A percentile compares a stretch with the other conserved stretches of the same genome.
Evolutionary conservation across 1,140 invertebrate genomes (phyloP).

Genomic region (Coenobita brevimanus): DNA sequence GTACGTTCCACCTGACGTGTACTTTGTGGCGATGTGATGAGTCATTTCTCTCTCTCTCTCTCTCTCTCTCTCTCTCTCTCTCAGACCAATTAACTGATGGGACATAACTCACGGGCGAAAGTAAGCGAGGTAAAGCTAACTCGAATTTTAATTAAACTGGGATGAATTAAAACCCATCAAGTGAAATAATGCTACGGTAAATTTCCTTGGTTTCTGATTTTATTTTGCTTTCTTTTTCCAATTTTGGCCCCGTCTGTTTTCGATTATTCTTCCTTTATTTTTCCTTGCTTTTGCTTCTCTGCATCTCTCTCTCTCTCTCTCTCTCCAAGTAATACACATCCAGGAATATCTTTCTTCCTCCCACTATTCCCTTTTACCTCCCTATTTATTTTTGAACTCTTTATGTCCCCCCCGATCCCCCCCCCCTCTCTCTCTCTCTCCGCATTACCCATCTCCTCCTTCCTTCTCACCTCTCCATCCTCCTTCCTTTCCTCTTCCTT

Average conservation of each 20-base stretch:
- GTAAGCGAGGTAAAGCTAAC: too few relatives aligned
- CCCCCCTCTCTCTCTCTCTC: background rate
- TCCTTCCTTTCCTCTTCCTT: slow-evolving; percentile 12
- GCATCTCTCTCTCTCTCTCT: slow-evolving; percentile 20
- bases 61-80: too few relatives aligned
- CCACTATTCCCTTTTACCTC: slow-evolving; percentile 19
- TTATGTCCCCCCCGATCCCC: background rate
- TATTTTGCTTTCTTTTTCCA: background rate
- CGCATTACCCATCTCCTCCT: background rate
- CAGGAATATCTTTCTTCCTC: slow-evolving; percentile 33
- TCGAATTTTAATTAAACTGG: too few relatives aligned
- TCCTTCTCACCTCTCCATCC: background rate
- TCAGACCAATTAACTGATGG: too few relatives aligned
- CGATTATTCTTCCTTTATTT: too few relatives aligned
- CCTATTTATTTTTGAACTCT: background rate
- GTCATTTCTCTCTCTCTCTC: background rate
- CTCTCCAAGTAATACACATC: too few relatives aligned
- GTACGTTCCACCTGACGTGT: too few relatives aligned
- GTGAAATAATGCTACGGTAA: too few relatives aligned
- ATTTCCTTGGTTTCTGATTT: too few relatives aligned
- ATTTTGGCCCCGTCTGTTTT: background rate
- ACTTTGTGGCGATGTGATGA: background rate
- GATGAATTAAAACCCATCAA: too few relatives aligned
- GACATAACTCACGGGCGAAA: too few relatives aligned
- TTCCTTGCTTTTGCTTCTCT: background rate